Evolutionary conservation across 2,888 invertebrate genomes (phyloP), one percentile per base, ranked within the genome.

Genomic region (Nymphalis c-album): DNA sequence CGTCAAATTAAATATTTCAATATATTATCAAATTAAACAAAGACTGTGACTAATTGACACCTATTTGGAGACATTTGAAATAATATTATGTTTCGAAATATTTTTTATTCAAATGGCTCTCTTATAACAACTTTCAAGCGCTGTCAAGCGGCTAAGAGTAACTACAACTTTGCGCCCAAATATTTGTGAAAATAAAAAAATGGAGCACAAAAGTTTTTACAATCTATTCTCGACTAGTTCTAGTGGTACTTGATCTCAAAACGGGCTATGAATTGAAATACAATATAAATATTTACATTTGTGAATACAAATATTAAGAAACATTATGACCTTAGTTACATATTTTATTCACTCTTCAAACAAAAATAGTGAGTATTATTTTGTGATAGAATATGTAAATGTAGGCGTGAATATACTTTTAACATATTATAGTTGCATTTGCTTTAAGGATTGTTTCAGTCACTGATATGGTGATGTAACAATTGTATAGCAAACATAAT

Each of bases 151-250:
- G 60, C 47, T 18, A 50, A 70, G 61, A 64, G 69, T 50, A 35
- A 22, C 67, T 69, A 51, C 48, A 67, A 67, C 69, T 67, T 60
- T 60, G 60, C 26, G 58, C 59, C 58, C 69, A 69, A 69, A 69
- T 66, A 69, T 69, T 69, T 68, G 60, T 68, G 47, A 59, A 55
- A 61, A 53, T 35, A 53, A 68, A 62, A 31, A 31, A 62, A 60
- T 69, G 47, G 50, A 47, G 55, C 60, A 46, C 60, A 20, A 60
- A 65, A 48, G 17, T 50, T 50, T 61, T 51, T 50, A 57, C 57
- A 35, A 57, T 40, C 40, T 18, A 61, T 26, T 65, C 60, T 60
- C 45, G 26, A 64, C 59, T 35, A 40, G 40, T 40, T 40, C 40
- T 40, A 57, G 26, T 40, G 57, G 18, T 4, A 18, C 57, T 57